Evolutionary conservation across 2,113 vertebrate species (phyloP), one percentile per base, ranked within the genome.

Genomic region (Cephalopholis sonnerati): DNA sequence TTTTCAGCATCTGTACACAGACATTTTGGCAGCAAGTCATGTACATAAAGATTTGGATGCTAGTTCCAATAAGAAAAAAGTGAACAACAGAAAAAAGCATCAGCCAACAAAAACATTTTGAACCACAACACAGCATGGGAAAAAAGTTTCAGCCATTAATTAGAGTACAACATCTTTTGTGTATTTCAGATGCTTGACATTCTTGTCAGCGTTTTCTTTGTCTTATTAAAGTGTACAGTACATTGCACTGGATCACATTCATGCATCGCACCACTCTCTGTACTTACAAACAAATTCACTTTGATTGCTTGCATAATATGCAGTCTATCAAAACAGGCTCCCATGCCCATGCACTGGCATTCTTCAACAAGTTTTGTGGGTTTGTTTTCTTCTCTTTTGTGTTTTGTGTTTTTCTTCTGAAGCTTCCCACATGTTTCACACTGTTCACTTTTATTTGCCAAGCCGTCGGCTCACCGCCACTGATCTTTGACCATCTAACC

Each of bases 401-500:
- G 13, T 62, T 3, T n/a, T n/a, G n/a, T n/a, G 32, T 36, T 36
- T 36, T 36, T 36, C 32, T 36, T 36, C 9, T 24, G 6, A 62
- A 59, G 36, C 62, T 57, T 36, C 51, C 48, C 39, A n/a, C 68
- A 24, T 36, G 25, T 8, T 2, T 29, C n/a, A 15, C 3, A 1
- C 53, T 66, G 59, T 48, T 48, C 22, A 12, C 41, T 50, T 83
- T 61, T 67, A 61, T 87, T 80, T 80, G 39, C 54, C 46, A 50
- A 29, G 11, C 54, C 59, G 36, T 8, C 25, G 18, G 32, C 44
- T 74, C 46, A n/a, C 32, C 0, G 7, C 72, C 48, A 10, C 62
- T 78, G 82, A 79, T 74, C 82, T 85, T 75, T 89, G 88, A 69
- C 73, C 61, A 63, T 15, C 55, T 65, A 54, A 55, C 77, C 72